phyloP scores from a whole-genome alignment of 2,113 vertebrate genomes.

The Hyperoodon ampullatus region DNA sequence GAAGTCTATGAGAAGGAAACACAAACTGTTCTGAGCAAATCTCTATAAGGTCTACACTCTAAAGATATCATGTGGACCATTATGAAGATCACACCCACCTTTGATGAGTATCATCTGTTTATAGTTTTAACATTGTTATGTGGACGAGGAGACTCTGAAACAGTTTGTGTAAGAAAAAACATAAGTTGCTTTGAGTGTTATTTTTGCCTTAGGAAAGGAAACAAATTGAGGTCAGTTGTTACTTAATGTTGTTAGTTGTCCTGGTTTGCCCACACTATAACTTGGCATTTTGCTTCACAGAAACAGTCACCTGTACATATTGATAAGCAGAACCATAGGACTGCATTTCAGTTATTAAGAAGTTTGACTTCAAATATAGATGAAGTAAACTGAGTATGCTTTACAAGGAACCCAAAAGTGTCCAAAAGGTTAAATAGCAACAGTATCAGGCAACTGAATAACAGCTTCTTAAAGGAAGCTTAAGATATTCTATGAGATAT shows the following conservation, averaged over 20 bases:
- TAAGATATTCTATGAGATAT: not conserved
- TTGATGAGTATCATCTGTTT: not conserved
- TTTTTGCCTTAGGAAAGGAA: constrained; percentile 14
- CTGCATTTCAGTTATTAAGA: not conserved
- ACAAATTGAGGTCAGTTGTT: not conserved
- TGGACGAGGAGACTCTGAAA: not conserved
- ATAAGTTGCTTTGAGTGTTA: not conserved
- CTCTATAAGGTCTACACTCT: not conserved
- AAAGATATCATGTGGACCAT: not conserved
- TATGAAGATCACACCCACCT: not conserved
- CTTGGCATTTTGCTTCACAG: not conserved
- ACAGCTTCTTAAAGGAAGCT: not conserved
- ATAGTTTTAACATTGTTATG: not conserved
- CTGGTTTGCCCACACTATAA: not conserved
- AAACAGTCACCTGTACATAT: not conserved
- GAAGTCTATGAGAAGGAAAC: not conserved
- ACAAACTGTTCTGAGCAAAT: not conserved
- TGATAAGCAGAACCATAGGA: not conserved
- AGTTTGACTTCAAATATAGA: not conserved
- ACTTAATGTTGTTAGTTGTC: not conserved
- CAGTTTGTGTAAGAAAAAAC: not conserved
- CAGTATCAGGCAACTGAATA: not conserved
- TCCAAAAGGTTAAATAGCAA: not conserved
- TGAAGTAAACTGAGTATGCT: not conserved
- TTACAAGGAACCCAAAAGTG: not conserved